Conservation (phyloP, 2,888 invertebrate species). For the Blastobasis adustella region DNA sequence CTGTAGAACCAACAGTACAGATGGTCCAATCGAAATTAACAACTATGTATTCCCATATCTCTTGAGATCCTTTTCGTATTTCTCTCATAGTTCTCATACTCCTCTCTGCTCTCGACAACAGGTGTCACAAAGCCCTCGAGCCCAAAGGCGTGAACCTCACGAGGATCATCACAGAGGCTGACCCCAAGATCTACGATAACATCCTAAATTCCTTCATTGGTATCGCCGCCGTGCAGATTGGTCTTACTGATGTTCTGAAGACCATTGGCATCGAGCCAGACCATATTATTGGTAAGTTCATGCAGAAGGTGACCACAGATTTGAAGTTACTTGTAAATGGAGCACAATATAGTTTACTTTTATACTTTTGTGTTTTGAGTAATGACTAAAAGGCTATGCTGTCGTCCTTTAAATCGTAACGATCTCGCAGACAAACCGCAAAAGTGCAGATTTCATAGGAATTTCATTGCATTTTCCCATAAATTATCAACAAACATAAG, state of each 20-base stretch:
- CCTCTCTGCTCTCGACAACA: slow-evolving; percentile 16
- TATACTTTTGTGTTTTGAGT: no score
- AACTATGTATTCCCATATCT: neutral
- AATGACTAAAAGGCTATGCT: no score
- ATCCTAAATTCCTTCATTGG: slow-evolving; percentile 83
- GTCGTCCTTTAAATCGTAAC: no score
- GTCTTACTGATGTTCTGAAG: slow-evolving; percentile 70
- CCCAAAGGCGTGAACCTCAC: slow-evolving; percentile 79
- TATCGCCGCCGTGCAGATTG: slow-evolving; percentile 81
- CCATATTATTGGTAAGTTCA: slow-evolving; percentile 54
- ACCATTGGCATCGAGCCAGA: slow-evolving; percentile 64
- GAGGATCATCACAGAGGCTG: slow-evolving; percentile 74
- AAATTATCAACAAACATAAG: no score
- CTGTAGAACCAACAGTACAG: no score
- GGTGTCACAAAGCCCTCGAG: slow-evolving; percentile 76
- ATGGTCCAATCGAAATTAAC: neutral
- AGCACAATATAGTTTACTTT: no score
- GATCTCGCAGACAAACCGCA: no score
- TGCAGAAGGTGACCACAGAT: no score
- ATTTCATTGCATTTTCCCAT: no score
- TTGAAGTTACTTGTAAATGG: no score
- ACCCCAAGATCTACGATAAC: slow-evolving; percentile 79
- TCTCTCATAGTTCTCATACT: neutral
- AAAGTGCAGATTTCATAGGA: no score
- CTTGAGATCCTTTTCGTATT: neutral